These are phyloP conservation scores for Saiga tatarica DNA, from an alignment of 2,113 vertebrate species.

Conservation along the genomic window DNA sequence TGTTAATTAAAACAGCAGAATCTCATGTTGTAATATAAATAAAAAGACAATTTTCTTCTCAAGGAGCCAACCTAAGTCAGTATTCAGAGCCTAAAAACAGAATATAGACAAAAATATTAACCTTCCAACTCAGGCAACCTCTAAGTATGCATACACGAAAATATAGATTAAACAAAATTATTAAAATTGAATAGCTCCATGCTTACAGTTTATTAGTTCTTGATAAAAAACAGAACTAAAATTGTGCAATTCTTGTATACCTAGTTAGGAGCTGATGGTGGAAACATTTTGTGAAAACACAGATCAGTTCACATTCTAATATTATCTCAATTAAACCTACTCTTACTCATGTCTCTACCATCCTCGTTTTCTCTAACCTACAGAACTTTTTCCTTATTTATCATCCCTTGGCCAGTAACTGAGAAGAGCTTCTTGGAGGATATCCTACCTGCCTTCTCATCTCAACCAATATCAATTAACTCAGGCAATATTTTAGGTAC, in stretches of 20 bases:
- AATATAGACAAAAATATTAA: conserved; percentile 13
- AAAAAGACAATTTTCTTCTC: background rate
- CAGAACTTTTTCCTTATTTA: background rate
- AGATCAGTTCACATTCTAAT: background rate
- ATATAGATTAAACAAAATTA: background rate
- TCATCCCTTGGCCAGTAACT: background rate
- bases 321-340: background rate
- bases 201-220: background rate
- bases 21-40: background rate
- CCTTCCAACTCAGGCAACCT: background rate
- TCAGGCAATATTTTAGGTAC: background rate
- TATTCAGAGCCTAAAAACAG: background rate
- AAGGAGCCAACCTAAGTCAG: background rate
- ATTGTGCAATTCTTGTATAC: background rate
- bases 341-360: background rate
- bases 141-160: background rate
- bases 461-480: background rate
- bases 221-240: background rate
- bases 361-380: background rate
- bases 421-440: background rate
- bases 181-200: background rate
- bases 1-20: background rate
- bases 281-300: background rate
- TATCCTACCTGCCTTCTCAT: background rate
- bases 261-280: background rate